Percentiles rank a stretch among this genome's conserved stretches.
phyloP scores from a whole-genome alignment of 2,113 vertebrate genomes.

The Oceanodroma tethys region DNA sequence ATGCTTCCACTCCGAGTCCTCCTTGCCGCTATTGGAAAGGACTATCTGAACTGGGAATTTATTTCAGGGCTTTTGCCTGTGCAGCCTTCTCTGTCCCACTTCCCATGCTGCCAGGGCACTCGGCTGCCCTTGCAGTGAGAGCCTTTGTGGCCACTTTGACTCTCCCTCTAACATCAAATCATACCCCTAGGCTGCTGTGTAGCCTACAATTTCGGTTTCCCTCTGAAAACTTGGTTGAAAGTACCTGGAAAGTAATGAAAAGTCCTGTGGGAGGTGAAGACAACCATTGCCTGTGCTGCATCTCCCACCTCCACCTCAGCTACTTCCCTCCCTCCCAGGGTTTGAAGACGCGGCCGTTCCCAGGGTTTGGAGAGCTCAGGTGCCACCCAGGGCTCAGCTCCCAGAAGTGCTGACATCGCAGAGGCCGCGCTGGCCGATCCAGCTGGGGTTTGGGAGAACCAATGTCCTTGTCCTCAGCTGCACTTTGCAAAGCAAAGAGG shows the following conservation, averaged over 20 bases:
- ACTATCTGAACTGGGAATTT: background rate
- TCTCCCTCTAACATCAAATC: background rate
- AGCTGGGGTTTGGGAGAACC: constrained; percentile 15
- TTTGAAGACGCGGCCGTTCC: background rate
- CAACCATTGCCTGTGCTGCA: background rate
- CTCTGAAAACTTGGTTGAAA: background rate
- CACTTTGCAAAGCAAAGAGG: background rate
- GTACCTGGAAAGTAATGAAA: background rate
- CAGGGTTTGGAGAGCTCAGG: constrained; percentile 4
- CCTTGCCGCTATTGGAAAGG: background rate
- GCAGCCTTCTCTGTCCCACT: background rate
- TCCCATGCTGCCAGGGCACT: background rate
- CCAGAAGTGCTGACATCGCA: background rate
- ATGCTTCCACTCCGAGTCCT: background rate
- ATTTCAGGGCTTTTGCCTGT: background rate
- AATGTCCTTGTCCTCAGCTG: background rate
- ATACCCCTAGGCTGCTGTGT: background rate
- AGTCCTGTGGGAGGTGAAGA: background rate
- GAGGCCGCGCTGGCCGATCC: background rate
- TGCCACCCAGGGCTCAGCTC: constrained; percentile 28
- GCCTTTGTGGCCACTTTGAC: background rate
- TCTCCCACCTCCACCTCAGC: background rate
- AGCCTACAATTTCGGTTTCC: background rate
- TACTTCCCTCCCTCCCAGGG: background rate
- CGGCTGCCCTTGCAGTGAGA: background rate